Conservation (phyloP, 2,797 vertebrate genomes). For the Oreonectes daqikongensis region DNA sequence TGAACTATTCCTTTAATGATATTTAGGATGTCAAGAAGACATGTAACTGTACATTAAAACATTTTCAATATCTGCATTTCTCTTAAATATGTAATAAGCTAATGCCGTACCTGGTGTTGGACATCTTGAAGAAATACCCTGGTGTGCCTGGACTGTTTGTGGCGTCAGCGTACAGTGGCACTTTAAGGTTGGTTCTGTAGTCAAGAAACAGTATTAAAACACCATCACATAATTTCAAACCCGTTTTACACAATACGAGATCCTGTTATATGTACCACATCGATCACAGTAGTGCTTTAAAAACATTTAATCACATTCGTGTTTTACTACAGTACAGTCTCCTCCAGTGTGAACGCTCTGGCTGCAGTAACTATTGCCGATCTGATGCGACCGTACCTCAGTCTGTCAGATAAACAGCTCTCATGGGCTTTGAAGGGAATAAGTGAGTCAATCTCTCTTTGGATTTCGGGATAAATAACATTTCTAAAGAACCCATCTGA, state of each 20-base stretch:
- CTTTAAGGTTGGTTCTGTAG: conserved; percentile 81
- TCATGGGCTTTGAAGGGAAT: conserved; percentile 86
- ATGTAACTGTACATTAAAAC: background rate
- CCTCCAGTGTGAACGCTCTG: conserved; percentile 92
- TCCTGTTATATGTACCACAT: background rate
- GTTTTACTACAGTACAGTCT: conserved; percentile 82
- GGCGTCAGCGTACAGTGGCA: conserved; percentile 85
- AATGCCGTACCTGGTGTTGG: conserved; percentile 92
- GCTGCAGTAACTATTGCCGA: conserved; percentile 92
- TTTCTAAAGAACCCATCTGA: background rate
- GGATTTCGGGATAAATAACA: background rate
- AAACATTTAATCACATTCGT: background rate
- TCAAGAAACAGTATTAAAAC: background rate
- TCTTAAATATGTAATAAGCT: conserved; percentile 69
- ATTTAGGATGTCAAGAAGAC: too few species aligned
- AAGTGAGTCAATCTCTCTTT: conserved; percentile 80
- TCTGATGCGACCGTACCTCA: conserved; percentile 80
- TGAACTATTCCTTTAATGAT: too few species aligned
- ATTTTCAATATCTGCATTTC: background rate
- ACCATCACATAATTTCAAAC: background rate
- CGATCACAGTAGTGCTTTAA: background rate
- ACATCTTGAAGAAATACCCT: conserved; percentile 84
- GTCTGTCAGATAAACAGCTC: conserved; percentile 82
- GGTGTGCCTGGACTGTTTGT: conserved; percentile 90
- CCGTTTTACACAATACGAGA: background rate